Percentiles rank a stretch among this genome's conserved stretches.
Conservation (phyloP, 2,888 invertebrate species). For the Acrobasis repandana region DNA sequence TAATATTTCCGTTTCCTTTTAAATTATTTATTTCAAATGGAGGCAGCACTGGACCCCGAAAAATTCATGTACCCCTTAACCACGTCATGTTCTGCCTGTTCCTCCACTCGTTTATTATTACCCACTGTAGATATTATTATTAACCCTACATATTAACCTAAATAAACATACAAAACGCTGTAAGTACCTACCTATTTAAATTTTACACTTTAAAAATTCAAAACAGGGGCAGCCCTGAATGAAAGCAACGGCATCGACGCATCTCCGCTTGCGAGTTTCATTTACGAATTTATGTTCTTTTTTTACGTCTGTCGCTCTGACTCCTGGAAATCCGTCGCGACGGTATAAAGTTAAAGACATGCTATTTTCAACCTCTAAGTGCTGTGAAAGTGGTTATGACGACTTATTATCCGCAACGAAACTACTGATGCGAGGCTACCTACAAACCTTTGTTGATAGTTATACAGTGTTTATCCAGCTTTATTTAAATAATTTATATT, state of each 20-base stretch:
- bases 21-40: no score
- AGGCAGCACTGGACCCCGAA: no score
- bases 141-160: no score
- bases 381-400: slow-evolving; percentile 34
- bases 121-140: no score
- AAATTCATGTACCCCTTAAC: no score
- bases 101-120: no score
- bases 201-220: not conserved
- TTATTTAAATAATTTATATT: no score
- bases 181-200: not conserved
- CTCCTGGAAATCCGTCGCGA: slow-evolving; percentile 73
- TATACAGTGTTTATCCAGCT: no score
- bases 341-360: slow-evolving; percentile 40
- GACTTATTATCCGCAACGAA: slow-evolving; percentile 26
- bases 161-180: no score
- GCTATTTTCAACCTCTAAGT: slow-evolving; percentile 62
- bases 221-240: slow-evolving; percentile 28
- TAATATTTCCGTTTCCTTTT: no score
- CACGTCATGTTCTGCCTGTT: no score
- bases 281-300: slow-evolving; percentile 53
- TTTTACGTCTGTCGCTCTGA: slow-evolving; percentile 66
- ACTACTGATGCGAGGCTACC: not conserved
- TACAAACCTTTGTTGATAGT: not conserved
- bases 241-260: slow-evolving; percentile 39
- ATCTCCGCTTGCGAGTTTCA: slow-evolving; percentile 49